A percentile compares a stretch with the other conserved stretches of the same genome.
phyloP scores from a whole-genome alignment of 1,140 invertebrate genomes.

The Drosophila kohkoa region DNA sequence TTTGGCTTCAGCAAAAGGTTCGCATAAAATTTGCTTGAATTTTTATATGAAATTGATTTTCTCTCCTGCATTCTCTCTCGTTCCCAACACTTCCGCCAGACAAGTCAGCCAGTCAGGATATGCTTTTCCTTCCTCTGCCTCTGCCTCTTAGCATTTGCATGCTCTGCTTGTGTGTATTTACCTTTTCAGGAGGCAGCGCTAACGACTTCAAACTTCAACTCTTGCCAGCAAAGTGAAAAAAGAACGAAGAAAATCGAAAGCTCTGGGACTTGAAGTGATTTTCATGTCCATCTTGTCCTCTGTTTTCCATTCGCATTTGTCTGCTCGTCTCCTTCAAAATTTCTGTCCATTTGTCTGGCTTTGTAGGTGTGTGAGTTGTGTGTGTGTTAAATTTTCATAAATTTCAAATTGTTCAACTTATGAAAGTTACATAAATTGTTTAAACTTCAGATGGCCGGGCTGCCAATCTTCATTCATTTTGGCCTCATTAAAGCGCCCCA shows the following conservation, averaged over 20 bases:
- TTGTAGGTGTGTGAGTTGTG: not conserved
- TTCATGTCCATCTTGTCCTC: slow-evolving; percentile 32
- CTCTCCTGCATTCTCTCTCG: slow-evolving; percentile 40
- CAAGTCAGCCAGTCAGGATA: slow-evolving; percentile 32
- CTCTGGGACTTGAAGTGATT: slow-evolving; percentile 39
- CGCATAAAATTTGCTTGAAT: slow-evolving; percentile 78
- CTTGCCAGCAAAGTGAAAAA: slow-evolving; percentile 24
- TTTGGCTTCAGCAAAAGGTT: slow-evolving; percentile 70
- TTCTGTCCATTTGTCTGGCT: not conserved
- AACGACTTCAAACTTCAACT: slow-evolving; percentile 41
- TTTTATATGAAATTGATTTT: slow-evolving; percentile 82
- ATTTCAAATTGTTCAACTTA: slow-evolving; percentile 68
- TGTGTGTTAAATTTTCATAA: slow-evolving; percentile 76
- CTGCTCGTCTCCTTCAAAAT: too few relatives aligned
- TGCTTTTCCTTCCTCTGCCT: slow-evolving; percentile 18
- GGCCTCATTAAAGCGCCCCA: slow-evolving; percentile 80
- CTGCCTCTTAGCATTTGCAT: slow-evolving; percentile 23
- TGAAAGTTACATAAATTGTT: slow-evolving; percentile 74
- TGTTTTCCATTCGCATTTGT: not conserved
- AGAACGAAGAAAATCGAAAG: slow-evolving; percentile 51
- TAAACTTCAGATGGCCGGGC: slow-evolving; percentile 70
- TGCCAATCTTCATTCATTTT: slow-evolving; percentile 74
- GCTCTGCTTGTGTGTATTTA: slow-evolving; percentile 58
- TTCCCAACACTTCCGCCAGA: slow-evolving; percentile 38
- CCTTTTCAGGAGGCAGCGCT: slow-evolving; percentile 41